phyloP scores from a whole-genome alignment of 2,797 vertebrate species.

The Pseudocheirus occidentalis region DNA sequence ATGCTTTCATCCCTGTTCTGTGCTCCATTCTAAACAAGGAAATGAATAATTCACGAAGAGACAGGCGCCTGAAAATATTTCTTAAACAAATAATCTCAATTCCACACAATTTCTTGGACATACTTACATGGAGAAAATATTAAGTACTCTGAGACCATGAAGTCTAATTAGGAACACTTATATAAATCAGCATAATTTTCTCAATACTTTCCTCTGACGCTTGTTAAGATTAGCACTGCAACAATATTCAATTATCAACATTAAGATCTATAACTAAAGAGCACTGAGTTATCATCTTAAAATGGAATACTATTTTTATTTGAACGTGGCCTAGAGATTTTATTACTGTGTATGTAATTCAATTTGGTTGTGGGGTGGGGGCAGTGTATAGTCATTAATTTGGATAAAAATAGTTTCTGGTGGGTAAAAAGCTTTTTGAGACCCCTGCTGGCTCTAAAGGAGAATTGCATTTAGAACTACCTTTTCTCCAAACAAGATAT shows the following conservation, averaged over 20 bases:
- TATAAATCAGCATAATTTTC: conserved; percentile 13
- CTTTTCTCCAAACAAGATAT: not conserved
- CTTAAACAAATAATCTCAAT: conserved; percentile 9
- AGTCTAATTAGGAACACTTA: conserved; percentile 45
- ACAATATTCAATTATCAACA: not conserved
- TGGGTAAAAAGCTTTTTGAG: conserved; percentile 73
- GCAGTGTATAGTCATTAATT: not conserved
- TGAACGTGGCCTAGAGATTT: conserved; percentile 29
- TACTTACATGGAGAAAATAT: conserved; percentile 40
- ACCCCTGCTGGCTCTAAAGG: conserved; percentile 71
- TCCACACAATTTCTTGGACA: conserved; percentile 20
- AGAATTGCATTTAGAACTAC: conserved; percentile 50
- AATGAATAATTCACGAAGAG: conserved; percentile 47
- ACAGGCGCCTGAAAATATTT: conserved; percentile 24
- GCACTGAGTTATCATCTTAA: conserved; percentile 20
- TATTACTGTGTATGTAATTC: not conserved
- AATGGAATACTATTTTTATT: conserved; percentile 19
- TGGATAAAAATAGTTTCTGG: conserved; percentile 20
- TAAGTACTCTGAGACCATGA: conserved; percentile 28
- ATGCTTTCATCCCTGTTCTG: not conserved
- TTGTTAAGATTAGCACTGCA: not conserved
- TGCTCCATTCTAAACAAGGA: conserved; percentile 17
- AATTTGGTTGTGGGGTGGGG: not conserved
- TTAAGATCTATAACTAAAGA: conserved; percentile 16
- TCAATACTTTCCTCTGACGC: not conserved